Base-by-base conservation (phyloP, 2,888 invertebrate genomes). In the Harmothoe impar region DNA sequence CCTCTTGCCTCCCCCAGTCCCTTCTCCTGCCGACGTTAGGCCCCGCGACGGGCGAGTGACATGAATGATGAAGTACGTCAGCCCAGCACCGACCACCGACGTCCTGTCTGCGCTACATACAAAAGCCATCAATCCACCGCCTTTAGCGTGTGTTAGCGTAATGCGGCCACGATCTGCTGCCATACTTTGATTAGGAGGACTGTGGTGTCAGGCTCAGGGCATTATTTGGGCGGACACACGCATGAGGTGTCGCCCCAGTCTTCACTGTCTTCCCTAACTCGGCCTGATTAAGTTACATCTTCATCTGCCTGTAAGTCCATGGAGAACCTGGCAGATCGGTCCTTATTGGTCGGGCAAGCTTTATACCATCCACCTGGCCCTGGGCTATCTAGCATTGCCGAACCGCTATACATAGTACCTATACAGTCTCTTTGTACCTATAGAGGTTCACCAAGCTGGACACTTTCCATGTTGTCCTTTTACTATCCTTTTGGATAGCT, bases 71-170 rank as follows among this genome's bases (percentile, higher is more conserved):
- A 54, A 86, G 86, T 86, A 25, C 86, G 5, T 31, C 20, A 86
- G n/a, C 1, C 81, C 81, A 20, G 20, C 81, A 43, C 17, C 81
- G 31, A n/a, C 81, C 81, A 1, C 43, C 81, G n/a, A 15, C 81
- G 31, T 54, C 35, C n/a, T 86, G 86, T 86, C 86, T n/a, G 31
- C 10, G 15, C 52, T 17, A 86, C 86, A 86, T 86, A 52, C 86
- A 86, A 86, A 86, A 52, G 25, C 86, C 86, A 86, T 86, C 86
- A 86, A 86, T 86, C 25, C 72, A 12, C 33, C 31, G 86, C 86
- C 31, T 86, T 52, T 86, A 86, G 23, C 86, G 54, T 86, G 51
- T n/a, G 5, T 33, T 84, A 33, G n/a, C 35, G 84, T 84, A 84
- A 84, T 84, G 84, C 43, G 23, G 51, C 84, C 84, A 51, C 35